Evolutionary conservation across 2,888 invertebrate genomes (phyloP), one percentile per base, ranked within the genome.

Genomic region (Heterodera filipjevi): DNA sequence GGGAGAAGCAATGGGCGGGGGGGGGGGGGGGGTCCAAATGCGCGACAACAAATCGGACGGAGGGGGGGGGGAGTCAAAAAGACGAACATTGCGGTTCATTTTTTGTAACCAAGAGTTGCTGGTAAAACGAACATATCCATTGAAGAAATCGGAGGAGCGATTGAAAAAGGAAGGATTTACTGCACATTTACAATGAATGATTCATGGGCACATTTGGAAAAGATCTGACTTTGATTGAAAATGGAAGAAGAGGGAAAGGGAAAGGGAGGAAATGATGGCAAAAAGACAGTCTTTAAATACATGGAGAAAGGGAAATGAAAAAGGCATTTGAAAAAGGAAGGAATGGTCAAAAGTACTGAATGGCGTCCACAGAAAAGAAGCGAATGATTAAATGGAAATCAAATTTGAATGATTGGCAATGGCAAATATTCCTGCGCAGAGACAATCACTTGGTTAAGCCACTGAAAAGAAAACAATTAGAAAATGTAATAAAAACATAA

Each of bases 361-460:
- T n/a, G n/a, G n/a, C n/a, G n/a, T n/a, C n/a, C n/a, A n/a, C n/a
- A n/a, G n/a, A n/a, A n/a, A n/a, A n/a, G n/a, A n/a, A n/a, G n/a
- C n/a, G n/a, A n/a, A 44, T 79, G 27, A 70, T 78, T 27, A 71
- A 77, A 53, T 71, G 49, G 27, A 77, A 32, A 19, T 71, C 49
- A 79, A 72, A 79, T 79, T 44, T 79, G 80, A 33, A 79, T 79
- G 35, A 79, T 66, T 10, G 80, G 80, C 27, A 66, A 53, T 35
- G 80, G 77, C 19, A 79, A 46, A 78, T 81, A 85, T 49, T 83
- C 83, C 64, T 79, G 81, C 66, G 79, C 79, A 66, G 81, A 84
- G 59, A 84, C 81, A 27, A 79, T 70, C 53, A 85, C 80, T n/a
- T 78, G 79, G 66, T 83, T 83, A 19, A 84, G 76, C 83, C 83